Evolutionary conservation across 1,140 invertebrate species (phyloP).

Genomic region (Anoplolepis gracilipes): DNA sequence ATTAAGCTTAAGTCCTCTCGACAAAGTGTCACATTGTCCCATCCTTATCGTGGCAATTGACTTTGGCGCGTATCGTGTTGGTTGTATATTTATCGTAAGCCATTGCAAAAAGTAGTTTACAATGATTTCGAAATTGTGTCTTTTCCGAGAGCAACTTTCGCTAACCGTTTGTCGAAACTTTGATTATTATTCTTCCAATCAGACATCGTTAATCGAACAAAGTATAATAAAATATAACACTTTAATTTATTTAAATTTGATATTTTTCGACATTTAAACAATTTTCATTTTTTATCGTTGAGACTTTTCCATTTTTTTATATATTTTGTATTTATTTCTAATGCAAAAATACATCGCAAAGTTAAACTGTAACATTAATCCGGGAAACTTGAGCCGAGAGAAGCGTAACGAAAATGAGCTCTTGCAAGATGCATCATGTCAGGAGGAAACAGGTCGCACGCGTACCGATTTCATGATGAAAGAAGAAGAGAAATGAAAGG

Average conservation of each 20-base stretch:
- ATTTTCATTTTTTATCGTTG: neutral
- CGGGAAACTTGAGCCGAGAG: neutral
- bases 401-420: constrained; percentile 38
- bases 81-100: neutral
- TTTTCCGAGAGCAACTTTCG: neutral
- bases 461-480: constrained; percentile 49
- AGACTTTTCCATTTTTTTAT: neutral
- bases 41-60: constrained; percentile 60
- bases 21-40: constrained; percentile 57
- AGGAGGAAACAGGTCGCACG: constrained; percentile 29
- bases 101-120: constrained; percentile 35
- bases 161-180: neutral
- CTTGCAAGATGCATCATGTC: constrained; percentile 41
- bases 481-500: constrained; percentile 13
- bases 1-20: constrained; percentile 60
- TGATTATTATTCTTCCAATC: neutral
- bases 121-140: neutral
- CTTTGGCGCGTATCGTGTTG: constrained; percentile 47
- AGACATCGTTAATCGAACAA: neutral
- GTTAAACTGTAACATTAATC: constrained; percentile 6
- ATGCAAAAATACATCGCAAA: constrained; percentile 8
- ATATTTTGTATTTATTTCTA: neutral
- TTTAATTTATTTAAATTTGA: neutral
- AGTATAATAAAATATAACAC: neutral
- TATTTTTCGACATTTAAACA: neutral